Conservation (phyloP, 2,888 invertebrate species). For the Chymomyza fuscimana region DNA sequence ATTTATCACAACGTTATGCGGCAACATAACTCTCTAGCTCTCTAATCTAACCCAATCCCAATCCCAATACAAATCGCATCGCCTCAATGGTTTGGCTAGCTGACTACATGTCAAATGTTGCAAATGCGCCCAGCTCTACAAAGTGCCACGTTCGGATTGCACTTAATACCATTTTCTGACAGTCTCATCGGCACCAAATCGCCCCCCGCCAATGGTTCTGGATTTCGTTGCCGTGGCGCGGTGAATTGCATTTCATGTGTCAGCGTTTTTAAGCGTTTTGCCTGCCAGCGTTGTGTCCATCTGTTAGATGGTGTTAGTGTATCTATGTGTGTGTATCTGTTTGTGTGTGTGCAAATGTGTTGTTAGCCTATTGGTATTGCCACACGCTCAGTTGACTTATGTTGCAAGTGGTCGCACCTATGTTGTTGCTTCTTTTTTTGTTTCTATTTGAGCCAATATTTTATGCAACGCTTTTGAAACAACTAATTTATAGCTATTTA, state of each 20-base stretch:
- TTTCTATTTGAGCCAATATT: background rate
- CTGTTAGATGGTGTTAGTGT: background rate
- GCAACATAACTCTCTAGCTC: background rate
- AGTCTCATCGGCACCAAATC: background rate
- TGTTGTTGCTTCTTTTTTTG: background rate
- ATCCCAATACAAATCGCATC: background rate
- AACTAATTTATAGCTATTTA: conserved; percentile 25
- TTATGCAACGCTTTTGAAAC: background rate
- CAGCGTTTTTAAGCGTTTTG: conserved; percentile 68
- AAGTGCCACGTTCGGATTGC: conserved; percentile 46
- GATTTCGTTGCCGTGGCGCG: conserved; percentile 17
- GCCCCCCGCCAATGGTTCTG: background rate
- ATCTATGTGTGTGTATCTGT: background rate
- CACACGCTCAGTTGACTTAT: background rate
- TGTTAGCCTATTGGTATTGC: background rate
- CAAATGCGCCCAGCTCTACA: background rate
- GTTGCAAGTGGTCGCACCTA: background rate
- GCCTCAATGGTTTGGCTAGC: background rate
- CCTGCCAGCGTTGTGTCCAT: conserved; percentile 7
- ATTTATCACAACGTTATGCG: conserved; percentile 60
- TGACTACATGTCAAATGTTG: conserved; percentile 6
- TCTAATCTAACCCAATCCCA: background rate
- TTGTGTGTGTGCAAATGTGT: background rate
- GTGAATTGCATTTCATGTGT: conserved; percentile 75
- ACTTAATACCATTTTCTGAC: conserved; percentile 64